phyloP scores from a whole-genome alignment of 2,797 vertebrate genomes.

The Dicrostonyx torquatus region DNA sequence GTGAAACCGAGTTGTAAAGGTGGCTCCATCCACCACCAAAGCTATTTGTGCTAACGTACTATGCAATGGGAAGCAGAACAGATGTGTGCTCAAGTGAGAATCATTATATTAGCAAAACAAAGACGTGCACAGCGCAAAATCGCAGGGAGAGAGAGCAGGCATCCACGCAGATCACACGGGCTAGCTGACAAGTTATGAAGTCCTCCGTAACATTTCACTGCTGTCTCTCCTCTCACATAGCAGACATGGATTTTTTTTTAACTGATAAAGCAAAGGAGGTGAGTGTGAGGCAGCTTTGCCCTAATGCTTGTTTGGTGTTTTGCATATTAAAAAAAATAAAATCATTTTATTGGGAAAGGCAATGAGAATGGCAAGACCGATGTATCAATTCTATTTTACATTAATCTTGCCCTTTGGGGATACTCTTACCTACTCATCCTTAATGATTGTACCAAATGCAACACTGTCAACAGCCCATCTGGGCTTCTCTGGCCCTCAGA shows the following conservation, averaged over 20 bases:
- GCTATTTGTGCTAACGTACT: neutral
- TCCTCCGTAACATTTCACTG: constrained; percentile 32
- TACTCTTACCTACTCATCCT: constrained; percentile 40
- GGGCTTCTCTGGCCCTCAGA: constrained; percentile 20
- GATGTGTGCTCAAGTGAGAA: neutral
- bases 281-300: neutral
- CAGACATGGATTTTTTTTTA: neutral
- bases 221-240: neutral
- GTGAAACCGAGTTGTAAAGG: neutral
- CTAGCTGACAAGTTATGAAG: constrained; percentile 10
- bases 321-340: neutral
- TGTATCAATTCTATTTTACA: constrained; percentile 62
- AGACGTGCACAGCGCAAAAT: neutral
- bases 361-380: constrained; percentile 44
- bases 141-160: neutral
- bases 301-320: constrained; percentile 33
- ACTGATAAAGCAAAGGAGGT: neutral
- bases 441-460: constrained; percentile 47
- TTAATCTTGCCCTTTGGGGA: constrained; percentile 53
- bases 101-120: constrained; percentile 21
- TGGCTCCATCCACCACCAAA: neutral
- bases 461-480: constrained; percentile 8
- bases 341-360: constrained; percentile 40
- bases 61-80: neutral
- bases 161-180: constrained; percentile 7